Evolutionary conservation across 2,113 vertebrate genomes (phyloP).

Genomic region (Lamprologus tigripictilis): DNA sequence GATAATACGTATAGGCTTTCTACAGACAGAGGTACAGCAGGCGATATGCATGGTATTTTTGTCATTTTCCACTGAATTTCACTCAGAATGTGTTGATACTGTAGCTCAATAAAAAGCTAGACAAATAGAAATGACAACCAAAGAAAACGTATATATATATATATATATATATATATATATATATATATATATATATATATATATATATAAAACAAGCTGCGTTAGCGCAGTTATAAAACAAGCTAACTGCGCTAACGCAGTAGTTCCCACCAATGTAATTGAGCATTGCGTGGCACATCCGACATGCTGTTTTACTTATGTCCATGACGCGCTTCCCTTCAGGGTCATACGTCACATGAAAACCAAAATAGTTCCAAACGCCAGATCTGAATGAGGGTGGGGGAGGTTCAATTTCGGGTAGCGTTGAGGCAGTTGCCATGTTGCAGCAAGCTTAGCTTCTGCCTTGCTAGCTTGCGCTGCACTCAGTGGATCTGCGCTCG

Average conservation of each 20-base stretch:
- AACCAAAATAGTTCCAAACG: too few species aligned
- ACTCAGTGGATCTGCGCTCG: fast-evolving
- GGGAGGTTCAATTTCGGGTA: too few species aligned
- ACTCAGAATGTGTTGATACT: slow-evolving; percentile 35
- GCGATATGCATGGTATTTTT: slow-evolving; percentile 19
- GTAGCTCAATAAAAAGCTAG: slow-evolving; percentile 33
- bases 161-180: background rate
- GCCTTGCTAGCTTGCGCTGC: fast-evolving
- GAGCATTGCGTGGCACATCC: too few species aligned
- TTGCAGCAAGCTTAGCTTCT: too few species aligned
- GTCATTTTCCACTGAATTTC: background rate
- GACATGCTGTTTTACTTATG: too few species aligned
- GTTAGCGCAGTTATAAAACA: too few species aligned
- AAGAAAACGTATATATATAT: slow-evolving; percentile 1
- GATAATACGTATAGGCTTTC: background rate
- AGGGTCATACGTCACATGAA: fast-evolving
- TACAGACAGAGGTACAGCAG: background rate
- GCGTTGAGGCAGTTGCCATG: too few species aligned
- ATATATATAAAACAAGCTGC: too few species aligned
- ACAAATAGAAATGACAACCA: slow-evolving; percentile 40
- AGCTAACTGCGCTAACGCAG: too few species aligned
- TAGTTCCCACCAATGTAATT: too few species aligned
- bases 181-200: background rate
- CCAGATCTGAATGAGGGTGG: too few species aligned
- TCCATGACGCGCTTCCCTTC: fast-evolving